These are phyloP conservation scores for Procambarus clarkii DNA, from an alignment of 1,140 invertebrate species.

Conservation along the genomic window DNA sequence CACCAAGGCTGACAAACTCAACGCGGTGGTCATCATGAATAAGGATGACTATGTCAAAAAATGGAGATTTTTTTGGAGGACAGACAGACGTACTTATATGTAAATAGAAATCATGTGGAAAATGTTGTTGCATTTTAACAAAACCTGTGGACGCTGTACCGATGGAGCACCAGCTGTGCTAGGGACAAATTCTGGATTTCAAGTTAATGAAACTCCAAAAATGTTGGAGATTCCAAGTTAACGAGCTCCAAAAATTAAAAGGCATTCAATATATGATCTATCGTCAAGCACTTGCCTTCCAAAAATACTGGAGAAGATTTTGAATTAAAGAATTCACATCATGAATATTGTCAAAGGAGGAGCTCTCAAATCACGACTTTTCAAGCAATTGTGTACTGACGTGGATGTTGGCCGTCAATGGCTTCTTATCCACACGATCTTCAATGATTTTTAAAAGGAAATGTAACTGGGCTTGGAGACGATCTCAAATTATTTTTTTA, in stretches of 20 bases:
- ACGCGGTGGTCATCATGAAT: too few relatives aligned
- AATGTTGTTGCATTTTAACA: background rate
- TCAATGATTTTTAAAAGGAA: slow-evolving; percentile 39
- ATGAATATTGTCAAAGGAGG: background rate
- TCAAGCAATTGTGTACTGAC: slow-evolving; percentile 32
- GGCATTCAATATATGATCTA: slow-evolving; percentile 8
- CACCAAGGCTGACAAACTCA: too few relatives aligned
- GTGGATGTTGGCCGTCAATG: slow-evolving; percentile 25
- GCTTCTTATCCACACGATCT: slow-evolving; percentile 36
- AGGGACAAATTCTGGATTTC: slow-evolving; percentile 20
- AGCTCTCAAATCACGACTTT: slow-evolving; percentile 20
- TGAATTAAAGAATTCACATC: background rate
- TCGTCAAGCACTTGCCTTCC: slow-evolving; percentile 27
- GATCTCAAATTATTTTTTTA: slow-evolving; percentile 28
- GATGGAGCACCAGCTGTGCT: slow-evolving; percentile 23
- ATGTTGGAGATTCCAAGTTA: background rate
- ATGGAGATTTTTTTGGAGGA: too few relatives aligned
- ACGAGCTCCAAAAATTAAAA: slow-evolving; percentile 31
- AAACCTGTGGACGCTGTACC: background rate
- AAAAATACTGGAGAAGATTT: slow-evolving; percentile 9
- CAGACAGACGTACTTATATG: too few relatives aligned
- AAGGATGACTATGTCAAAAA: too few relatives aligned
- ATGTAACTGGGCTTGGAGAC: slow-evolving; percentile 30
- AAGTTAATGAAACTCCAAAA: background rate
- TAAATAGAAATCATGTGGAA: too few relatives aligned